A percentile compares a stretch with the other conserved stretches of the same genome.
phyloP scores from a whole-genome alignment of 2,113 vertebrate species.

The Nothocercus julius region DNA sequence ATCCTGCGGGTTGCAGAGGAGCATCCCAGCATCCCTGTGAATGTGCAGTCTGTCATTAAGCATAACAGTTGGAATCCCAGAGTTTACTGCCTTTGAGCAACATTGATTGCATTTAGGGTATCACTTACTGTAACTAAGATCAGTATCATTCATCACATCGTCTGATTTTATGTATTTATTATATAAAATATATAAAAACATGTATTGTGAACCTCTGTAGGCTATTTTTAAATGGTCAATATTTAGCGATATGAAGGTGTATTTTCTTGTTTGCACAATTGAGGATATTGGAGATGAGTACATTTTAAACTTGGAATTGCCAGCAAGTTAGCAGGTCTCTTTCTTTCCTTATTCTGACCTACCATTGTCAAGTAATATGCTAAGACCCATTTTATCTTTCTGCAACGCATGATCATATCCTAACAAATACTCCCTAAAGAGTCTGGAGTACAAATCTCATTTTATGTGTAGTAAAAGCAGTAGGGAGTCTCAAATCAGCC shows the following conservation, averaged over 20 bases:
- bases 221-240: neutral
- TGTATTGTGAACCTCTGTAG: neutral
- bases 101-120: neutral
- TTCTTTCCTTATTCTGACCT: neutral
- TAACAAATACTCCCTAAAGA: conserved; percentile 43
- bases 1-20: neutral
- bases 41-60: neutral
- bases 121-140: neutral
- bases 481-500: conserved; percentile 54
- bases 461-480: conserved; percentile 56
- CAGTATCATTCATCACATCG: neutral
- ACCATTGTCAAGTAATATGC: neutral
- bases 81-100: neutral
- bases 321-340: neutral
- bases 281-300: neutral
- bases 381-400: conserved; percentile 20
- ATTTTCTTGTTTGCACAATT: neutral
- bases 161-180: neutral
- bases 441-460: conserved; percentile 47
- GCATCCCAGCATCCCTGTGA: neutral
- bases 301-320: neutral
- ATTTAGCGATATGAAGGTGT: neutral
- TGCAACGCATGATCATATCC: neutral
- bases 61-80: neutral
- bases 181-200: neutral